Base-by-base conservation (phyloP, 2,888 invertebrate genomes). In the Cremastinae sp. region DNA sequence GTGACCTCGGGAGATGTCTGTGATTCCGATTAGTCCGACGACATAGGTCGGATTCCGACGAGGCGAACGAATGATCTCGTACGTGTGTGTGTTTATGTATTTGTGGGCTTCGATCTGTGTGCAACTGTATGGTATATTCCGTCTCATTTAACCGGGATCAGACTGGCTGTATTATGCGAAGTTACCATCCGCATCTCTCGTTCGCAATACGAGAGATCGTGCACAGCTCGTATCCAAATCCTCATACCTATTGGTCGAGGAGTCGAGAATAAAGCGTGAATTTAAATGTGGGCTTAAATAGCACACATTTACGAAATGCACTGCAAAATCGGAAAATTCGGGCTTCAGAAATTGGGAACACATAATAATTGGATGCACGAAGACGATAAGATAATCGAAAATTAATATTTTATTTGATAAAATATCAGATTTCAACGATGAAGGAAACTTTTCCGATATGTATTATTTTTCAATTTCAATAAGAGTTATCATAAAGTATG, bases 21-120 rank as follows among this genome's bases (percentile, higher is more conserved):
- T 56, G 65, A 58, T 61, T 45, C 58, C 77, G 72, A 77, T 79
- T 79, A 79, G 62, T 77, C 61, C 20, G 16, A 64, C 70, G 56
- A 66, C 43, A 62, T n/a, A 9, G 18, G 16, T 56, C 22, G 14
- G 51, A 34, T 43, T 43, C 43, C 68, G n/a, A 9, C 68, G 38
- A 54, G 43, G 53, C 72, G 59, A 38, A 61, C 69, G 72, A 72
- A 76, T 79, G 74, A 74, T 76, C 66, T 73, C 22, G 43, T 49
- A 34, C 28, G 43, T 34, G 53, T 18, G n/a, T 18, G 28, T 28
- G 5, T 5, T 28, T 28, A 41, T 18, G n/a, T 18, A 5, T 28
- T 3, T 5, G 2, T 28, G 28, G 2, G 28, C 28, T 28, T 28
- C 28, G 28, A 28, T 28, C 28, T 5, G 28, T 28, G 28, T 28